A percentile compares a stretch with the other conserved stretches of the same genome.
Conservation (phyloP, 2,113 vertebrate species). For the Marmota monax region DNA sequence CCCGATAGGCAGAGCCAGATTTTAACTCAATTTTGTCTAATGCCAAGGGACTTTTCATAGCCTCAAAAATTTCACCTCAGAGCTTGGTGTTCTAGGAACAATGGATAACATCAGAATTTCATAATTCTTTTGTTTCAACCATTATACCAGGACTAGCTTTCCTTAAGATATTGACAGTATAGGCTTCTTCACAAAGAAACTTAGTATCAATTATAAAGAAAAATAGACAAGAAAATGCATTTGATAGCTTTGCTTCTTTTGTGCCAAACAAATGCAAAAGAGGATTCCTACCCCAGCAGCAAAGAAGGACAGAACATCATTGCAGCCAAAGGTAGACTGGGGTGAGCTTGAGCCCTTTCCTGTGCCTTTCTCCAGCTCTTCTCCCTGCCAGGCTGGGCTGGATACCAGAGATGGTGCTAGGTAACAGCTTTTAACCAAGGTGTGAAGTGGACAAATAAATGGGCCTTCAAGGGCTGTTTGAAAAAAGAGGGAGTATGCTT, state of each 20-base stretch:
- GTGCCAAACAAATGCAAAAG: conserved; percentile 47
- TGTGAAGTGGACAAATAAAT: background rate
- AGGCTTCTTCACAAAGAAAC: background rate
- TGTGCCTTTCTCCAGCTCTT: background rate
- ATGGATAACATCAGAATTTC: background rate
- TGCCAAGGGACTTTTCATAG: background rate
- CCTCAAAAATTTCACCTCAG: background rate
- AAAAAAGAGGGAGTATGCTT: background rate
- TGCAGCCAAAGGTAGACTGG: background rate
- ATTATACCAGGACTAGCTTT: conserved; percentile 35
- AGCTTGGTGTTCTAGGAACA: background rate
- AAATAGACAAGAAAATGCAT: conserved; percentile 33
- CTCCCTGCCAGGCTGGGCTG: background rate
- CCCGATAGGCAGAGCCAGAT: background rate
- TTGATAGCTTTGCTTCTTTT: conserved; percentile 51
- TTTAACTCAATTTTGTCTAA: conserved; percentile 31
- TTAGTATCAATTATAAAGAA: conserved; percentile 39
- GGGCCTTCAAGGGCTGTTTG: background rate
- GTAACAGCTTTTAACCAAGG: background rate
- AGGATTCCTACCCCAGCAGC: background rate
- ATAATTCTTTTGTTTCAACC: conserved; percentile 31
- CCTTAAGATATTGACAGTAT: background rate
- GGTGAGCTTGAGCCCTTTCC: background rate
- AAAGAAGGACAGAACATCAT: background rate
- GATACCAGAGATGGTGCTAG: background rate